Conservation (phyloP, 1,140 invertebrate genomes). For the Sminthurides bifidus region DNA sequence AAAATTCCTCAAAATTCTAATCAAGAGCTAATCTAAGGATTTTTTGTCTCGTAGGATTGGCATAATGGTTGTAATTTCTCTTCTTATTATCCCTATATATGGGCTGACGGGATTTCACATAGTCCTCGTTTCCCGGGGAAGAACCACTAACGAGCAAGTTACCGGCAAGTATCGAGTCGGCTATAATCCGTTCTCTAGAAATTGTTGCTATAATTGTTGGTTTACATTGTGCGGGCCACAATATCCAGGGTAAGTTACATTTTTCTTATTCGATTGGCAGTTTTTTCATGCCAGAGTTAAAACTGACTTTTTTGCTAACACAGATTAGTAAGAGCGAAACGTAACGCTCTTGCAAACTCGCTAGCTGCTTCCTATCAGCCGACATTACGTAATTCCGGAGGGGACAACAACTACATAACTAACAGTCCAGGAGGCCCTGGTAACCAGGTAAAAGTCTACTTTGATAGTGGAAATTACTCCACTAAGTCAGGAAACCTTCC, state of each 20-base stretch:
- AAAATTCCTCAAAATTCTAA: not conserved
- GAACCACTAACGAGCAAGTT: slow-evolving; percentile 99
- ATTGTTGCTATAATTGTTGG: slow-evolving; percentile 87
- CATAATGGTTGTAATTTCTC: slow-evolving; percentile 76
- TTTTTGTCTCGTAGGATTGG: slow-evolving; percentile 54
- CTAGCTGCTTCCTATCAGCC: slow-evolving; percentile 21
- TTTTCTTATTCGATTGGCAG: not conserved
- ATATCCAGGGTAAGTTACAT: slow-evolving; percentile 70
- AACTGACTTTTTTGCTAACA: not conserved
- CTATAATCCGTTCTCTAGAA: slow-evolving; percentile 90
- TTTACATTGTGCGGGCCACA: slow-evolving; percentile 90
- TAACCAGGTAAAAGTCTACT: slow-evolving; percentile 89
- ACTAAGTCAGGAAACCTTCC: slow-evolving; percentile 23
- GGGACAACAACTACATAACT: not conserved
- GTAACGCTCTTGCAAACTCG: not conserved
- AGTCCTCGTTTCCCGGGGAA: slow-evolving; percentile 87
- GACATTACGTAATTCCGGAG: not conserved
- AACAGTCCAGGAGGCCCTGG: slow-evolving; percentile 34
- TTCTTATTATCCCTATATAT: slow-evolving; percentile 91
- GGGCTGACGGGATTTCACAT: slow-evolving; percentile 96
- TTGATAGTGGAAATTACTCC: slow-evolving; percentile 59
- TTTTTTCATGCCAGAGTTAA: not conserved
- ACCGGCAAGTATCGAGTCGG: slow-evolving; percentile 96
- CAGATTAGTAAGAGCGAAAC: slow-evolving; percentile 19
- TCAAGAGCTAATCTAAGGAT: slow-evolving; percentile 3